Percentiles rank a stretch among this genome's conserved stretches.
Evolutionary conservation across 1,140 invertebrate species (phyloP).

Genomic region (Copidosoma floridanum): DNA sequence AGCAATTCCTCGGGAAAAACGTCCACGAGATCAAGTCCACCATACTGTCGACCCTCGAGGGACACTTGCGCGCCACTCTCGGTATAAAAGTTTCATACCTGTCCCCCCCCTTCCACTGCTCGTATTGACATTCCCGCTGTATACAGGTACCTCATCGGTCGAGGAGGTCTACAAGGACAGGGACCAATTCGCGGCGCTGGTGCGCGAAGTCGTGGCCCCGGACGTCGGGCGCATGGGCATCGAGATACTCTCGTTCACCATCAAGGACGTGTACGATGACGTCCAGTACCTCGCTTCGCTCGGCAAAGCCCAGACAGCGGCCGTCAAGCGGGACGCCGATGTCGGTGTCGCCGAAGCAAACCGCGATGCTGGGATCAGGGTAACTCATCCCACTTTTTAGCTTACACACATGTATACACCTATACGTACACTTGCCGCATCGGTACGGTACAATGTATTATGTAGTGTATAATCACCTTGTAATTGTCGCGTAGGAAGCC

Average conservation of each 20-base stretch:
- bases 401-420: too few species aligned
- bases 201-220: constrained; percentile 93
- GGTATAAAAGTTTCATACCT: constrained; percentile 72
- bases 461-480: neutral
- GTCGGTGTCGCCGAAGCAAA: constrained; percentile 96
- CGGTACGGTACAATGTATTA: too few species aligned
- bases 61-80: constrained; percentile 92
- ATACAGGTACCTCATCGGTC: constrained; percentile 90
- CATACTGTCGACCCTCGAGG: constrained; percentile 95
- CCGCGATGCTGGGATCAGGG: constrained; percentile 87
- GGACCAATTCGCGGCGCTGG: constrained; percentile 94
- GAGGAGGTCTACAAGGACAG: constrained; percentile 97
- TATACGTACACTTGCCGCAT: neutral
- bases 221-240: constrained; percentile 98
- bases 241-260: constrained; percentile 96
- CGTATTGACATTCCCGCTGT: neutral
- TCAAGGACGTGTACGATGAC: constrained; percentile 96
- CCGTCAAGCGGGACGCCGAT: constrained; percentile 93
- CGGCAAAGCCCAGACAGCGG: constrained; percentile 92
- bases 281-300: constrained; percentile 94
- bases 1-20: constrained; percentile 94
- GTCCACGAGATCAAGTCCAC: constrained; percentile 90
- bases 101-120: too few species aligned
- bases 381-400: constrained; percentile 43
- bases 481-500: constrained; percentile 71